These are phyloP conservation scores for Propsilocerus akamusi DNA, from an alignment of 1,140 invertebrate genomes.

Conservation along the genomic window DNA sequence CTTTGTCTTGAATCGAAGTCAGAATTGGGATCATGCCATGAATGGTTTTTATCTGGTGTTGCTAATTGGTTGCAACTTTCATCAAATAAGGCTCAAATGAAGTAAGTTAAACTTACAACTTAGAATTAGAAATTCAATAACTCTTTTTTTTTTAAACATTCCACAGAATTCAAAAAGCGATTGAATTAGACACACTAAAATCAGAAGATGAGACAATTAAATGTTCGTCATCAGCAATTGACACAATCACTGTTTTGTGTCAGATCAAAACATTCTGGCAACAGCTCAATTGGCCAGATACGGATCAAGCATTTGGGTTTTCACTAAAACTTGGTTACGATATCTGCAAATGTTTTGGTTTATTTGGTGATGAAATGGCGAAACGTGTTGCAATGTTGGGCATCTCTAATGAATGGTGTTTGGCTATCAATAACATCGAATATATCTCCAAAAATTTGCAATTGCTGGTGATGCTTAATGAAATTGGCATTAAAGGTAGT, in stretches of 20 bases:
- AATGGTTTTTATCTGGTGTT: conserved; percentile 75
- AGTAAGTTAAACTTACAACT: too few species aligned
- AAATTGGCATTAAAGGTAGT: conserved; percentile 60
- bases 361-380: conserved; percentile 65
- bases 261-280: conserved; percentile 89
- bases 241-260: conserved; percentile 84
- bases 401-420: conserved; percentile 77
- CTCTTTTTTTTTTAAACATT: not conserved
- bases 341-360: conserved; percentile 65
- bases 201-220: conserved; percentile 65
- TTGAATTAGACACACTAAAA: conserved; percentile 62
- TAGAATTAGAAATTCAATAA: too few species aligned
- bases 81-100: conserved; percentile 61
- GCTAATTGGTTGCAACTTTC: conserved; percentile 84
- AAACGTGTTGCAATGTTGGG: conserved; percentile 44
- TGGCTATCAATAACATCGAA: conserved; percentile 93
- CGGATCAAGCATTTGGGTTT: conserved; percentile 71
- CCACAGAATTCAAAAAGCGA: conserved; percentile 59
- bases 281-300: conserved; percentile 77
- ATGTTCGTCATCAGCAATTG: conserved; percentile 89
- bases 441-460: conserved; percentile 70
- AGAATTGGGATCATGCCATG: conserved; percentile 51
- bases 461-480: conserved; percentile 63
- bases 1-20: conserved; percentile 42
- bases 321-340: conserved; percentile 79